Evolutionary conservation across 2,113 vertebrate species (phyloP).

Genomic region (Ptilonorhynchus violaceus): DNA sequence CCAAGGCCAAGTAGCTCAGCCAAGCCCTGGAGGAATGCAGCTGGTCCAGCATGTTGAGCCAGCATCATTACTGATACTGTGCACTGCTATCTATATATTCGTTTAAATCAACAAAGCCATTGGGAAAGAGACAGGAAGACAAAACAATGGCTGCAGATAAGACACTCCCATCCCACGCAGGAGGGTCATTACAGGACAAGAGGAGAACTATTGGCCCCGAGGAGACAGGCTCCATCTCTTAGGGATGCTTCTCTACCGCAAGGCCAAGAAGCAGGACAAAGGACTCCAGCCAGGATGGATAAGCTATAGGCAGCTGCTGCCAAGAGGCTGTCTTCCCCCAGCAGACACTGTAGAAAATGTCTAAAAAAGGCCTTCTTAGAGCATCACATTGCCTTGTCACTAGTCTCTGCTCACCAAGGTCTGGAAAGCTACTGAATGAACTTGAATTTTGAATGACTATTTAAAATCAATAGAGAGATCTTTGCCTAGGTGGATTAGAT

Average conservation of each 20-base stretch:
- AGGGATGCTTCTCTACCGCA: not conserved
- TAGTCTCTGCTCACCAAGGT: not conserved
- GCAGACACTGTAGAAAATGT: not conserved
- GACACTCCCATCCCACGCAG: not conserved
- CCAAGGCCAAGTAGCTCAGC: not conserved
- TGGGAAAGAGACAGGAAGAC: constrained; percentile 43
- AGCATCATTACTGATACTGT: not conserved
- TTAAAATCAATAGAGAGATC: not conserved
- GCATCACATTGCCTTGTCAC: not conserved
- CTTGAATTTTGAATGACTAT: not conserved
- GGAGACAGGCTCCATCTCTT: not conserved
- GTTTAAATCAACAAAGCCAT: constrained; percentile 17
- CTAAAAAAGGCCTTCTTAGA: not conserved
- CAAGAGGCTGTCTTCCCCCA: not conserved
- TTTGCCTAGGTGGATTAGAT: not conserved
- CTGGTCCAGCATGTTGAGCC: not conserved
- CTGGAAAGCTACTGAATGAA: not conserved
- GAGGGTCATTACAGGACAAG: constrained; percentile 1
- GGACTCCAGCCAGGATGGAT: not conserved
- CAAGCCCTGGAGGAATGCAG: not conserved
- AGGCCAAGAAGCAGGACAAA: not conserved
- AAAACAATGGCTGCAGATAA: constrained; percentile 47
- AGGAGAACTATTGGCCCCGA: not conserved
- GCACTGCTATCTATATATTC: not conserved
- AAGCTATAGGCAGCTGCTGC: not conserved